Conservation (phyloP, 2,888 invertebrate genomes). For the Harpalus rufipes region DNA sequence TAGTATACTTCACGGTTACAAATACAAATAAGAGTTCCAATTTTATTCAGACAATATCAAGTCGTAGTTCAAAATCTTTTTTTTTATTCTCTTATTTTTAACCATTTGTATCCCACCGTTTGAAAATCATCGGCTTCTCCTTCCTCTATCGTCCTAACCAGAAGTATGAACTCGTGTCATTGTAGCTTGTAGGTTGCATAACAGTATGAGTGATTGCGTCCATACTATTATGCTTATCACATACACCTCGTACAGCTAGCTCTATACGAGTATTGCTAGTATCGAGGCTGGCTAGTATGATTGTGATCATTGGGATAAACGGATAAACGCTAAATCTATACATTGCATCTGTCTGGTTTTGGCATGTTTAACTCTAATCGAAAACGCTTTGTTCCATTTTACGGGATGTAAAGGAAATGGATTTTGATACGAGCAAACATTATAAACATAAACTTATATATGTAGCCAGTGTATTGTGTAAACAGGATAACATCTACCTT, state of each 20-base stretch:
- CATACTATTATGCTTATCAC: neutral
- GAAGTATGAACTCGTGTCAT: neutral
- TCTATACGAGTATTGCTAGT: too few relatives aligned
- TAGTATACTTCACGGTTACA: too few relatives aligned
- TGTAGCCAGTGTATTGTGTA: too few relatives aligned
- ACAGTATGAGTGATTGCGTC: constrained; percentile 1
- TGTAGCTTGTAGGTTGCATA: constrained; percentile 5
- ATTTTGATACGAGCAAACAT: too few relatives aligned
- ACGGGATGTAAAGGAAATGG: neutral
- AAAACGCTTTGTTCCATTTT: neutral
- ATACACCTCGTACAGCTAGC: too few relatives aligned
- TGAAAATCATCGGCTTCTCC: neutral
- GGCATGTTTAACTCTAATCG: neutral
- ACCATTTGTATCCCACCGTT: neutral
- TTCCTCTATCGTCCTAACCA: neutral
- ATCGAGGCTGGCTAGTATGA: neutral
- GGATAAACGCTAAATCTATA: neutral
- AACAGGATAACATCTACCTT: too few relatives aligned
- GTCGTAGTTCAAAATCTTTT: too few relatives aligned
- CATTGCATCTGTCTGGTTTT: neutral
- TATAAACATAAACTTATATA: too few relatives aligned
- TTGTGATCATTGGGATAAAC: neutral
- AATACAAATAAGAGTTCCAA: too few relatives aligned
- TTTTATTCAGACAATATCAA: too few relatives aligned
- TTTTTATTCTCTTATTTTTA: neutral